These are phyloP conservation scores for Sula dactylatra DNA, from an alignment of 2,113 vertebrate genomes.

Conservation along the genomic window DNA sequence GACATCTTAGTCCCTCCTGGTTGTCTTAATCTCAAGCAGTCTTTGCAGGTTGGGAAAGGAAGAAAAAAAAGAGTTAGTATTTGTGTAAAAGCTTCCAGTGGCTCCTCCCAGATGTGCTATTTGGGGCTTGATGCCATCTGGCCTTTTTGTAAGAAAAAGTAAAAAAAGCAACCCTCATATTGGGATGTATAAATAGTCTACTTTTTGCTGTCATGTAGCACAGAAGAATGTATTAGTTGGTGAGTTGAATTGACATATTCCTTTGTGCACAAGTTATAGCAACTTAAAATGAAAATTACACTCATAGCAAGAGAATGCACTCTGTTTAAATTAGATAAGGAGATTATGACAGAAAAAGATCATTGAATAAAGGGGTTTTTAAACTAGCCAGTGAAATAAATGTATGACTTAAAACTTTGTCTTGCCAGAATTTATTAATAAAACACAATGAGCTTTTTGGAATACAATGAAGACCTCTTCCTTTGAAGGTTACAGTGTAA, in stretches of 20 bases:
- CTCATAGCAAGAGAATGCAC: background rate
- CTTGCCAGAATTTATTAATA: constrained; percentile 40
- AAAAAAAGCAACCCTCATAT: background rate
- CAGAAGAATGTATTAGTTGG: background rate
- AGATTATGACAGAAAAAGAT: constrained; percentile 34
- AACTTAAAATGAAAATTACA: constrained; percentile 46
- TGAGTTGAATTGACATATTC: background rate
- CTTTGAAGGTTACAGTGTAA: constrained; percentile 51
- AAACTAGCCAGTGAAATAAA: constrained; percentile 38
- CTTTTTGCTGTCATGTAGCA: background rate
- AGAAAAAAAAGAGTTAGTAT: background rate
- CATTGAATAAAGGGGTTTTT: constrained; percentile 8
- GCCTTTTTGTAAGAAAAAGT: background rate
- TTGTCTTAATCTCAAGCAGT: background rate
- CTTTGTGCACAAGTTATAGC: constrained; percentile 1
- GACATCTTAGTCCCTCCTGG: background rate
- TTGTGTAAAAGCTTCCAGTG: background rate
- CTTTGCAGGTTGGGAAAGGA: background rate
- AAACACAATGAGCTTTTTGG: constrained; percentile 5
- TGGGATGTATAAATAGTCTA: background rate
- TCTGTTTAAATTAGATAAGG: constrained; percentile 45
- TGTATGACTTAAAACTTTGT: constrained; percentile 41
- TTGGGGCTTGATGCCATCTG: background rate
- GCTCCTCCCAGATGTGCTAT: background rate
- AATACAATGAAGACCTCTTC: constrained; percentile 19